These are phyloP conservation scores for Leucophenga varia DNA, from an alignment of 1,140 invertebrate species.

Conservation along the genomic window DNA sequence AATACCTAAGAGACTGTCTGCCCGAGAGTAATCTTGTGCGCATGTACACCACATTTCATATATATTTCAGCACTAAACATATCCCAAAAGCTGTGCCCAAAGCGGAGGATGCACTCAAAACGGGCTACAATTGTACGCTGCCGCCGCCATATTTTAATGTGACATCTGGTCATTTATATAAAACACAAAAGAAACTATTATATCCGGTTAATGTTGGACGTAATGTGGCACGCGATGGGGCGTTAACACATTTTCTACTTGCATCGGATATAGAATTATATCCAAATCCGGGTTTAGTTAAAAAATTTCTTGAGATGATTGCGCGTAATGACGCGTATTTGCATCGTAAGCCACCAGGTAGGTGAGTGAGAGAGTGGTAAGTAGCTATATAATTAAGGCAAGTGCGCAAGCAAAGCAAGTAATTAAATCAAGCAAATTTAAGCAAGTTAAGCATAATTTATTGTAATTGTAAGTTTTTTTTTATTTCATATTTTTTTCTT, in stretches of 20 bases:
- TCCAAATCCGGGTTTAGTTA: slow-evolving; percentile 75
- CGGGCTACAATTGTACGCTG: slow-evolving; percentile 69
- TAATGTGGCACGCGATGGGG: slow-evolving; percentile 80
- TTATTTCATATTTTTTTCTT: no score
- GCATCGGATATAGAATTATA: slow-evolving; percentile 88
- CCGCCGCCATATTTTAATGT: slow-evolving; percentile 71
- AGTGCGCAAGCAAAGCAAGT: background rate
- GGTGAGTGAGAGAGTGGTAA: slow-evolving; percentile 23
- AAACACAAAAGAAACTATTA: slow-evolving; percentile 74
- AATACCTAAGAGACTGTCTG: slow-evolving; percentile 68
- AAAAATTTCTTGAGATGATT: slow-evolving; percentile 80
- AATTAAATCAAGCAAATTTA: background rate
- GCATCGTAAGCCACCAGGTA: slow-evolving; percentile 48
- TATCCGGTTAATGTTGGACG: slow-evolving; percentile 88
- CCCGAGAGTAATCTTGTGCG: slow-evolving; percentile 66
- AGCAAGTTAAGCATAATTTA: background rate
- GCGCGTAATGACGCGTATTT: slow-evolving; percentile 69
- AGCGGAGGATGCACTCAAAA: slow-evolving; percentile 62
- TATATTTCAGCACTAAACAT: slow-evolving; percentile 83
- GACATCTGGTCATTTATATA: slow-evolving; percentile 69
- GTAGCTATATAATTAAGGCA: no score
- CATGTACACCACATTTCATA: slow-evolving; percentile 79
- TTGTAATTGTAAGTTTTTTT: background rate
- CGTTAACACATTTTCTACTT: slow-evolving; percentile 80
- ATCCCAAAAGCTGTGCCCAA: slow-evolving; percentile 74